phyloP scores from a whole-genome alignment of 2,888 invertebrate genomes.

The Sthenelais limicola region DNA sequence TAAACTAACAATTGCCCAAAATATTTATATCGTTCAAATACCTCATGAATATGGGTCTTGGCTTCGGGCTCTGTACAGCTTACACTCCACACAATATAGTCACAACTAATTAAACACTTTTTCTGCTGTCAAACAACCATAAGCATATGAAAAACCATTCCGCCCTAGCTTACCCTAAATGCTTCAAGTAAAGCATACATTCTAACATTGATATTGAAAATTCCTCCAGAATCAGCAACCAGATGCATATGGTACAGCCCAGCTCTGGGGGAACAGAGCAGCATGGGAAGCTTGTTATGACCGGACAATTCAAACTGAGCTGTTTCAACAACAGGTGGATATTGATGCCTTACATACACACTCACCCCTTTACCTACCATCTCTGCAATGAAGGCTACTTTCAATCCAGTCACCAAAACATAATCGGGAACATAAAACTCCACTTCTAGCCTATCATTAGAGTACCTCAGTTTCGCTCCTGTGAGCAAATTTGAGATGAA shows the following conservation, averaged over 20 bases:
- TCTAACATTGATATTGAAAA: slow-evolving; percentile 13
- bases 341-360: slow-evolving; percentile 5
- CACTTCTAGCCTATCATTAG: background rate
- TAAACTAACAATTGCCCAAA: no score
- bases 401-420: background rate
- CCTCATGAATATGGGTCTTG: no score
- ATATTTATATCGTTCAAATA: no score
- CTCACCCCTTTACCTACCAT: slow-evolving; percentile 9
- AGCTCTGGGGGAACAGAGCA: slow-evolving; percentile 2
- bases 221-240: background rate
- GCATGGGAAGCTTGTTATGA: background rate
- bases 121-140: background rate
- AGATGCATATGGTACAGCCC: slow-evolving; percentile 1
- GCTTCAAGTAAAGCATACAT: slow-evolving; percentile 10
- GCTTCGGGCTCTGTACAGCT: no score
- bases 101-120: no score
- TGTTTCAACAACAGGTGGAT: slow-evolving; percentile 2
- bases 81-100: no score
- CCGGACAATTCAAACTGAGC: slow-evolving; percentile 8
- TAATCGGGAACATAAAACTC: background rate
- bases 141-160: background rate
- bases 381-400: slow-evolving; percentile 20
- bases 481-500: background rate
- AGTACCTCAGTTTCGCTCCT: background rate
- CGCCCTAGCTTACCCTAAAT: no score